A percentile compares a stretch with the other conserved stretches of the same genome.
These are phyloP conservation scores for Cryptocheilus praepositus DNA, from an alignment of 2,888 invertebrate species.

Conservation along the genomic window DNA sequence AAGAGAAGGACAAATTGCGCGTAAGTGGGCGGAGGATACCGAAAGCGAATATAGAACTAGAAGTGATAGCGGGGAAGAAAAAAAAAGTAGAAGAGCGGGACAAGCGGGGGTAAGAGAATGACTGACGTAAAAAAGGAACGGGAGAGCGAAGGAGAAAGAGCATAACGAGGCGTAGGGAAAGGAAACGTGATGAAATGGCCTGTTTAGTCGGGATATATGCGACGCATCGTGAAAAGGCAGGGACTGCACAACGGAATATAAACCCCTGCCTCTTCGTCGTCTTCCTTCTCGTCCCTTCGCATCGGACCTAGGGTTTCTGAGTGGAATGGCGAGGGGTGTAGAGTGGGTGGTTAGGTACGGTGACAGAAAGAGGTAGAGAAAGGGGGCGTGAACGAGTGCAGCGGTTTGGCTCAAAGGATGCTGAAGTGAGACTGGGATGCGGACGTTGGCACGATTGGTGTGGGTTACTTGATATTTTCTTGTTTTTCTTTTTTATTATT, in stretches of 20 bases:
- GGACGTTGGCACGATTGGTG: conserved; percentile 50
- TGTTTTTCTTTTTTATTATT: conserved; percentile 47
- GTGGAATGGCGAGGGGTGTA: conserved; percentile 36
- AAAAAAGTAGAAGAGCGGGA: conserved; percentile 7
- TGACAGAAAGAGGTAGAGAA: conserved; percentile 31
- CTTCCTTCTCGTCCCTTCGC: neutral
- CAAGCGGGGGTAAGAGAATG: conserved; percentile 13
- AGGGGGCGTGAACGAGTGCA: conserved; percentile 43
- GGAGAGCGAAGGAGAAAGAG: neutral
- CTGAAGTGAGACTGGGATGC: conserved; percentile 52
- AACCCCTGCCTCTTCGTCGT: conserved; percentile 14
- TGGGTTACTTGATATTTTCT: conserved; percentile 53
- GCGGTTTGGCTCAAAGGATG: conserved; percentile 55
- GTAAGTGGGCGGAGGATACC: neutral
- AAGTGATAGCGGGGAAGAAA: neutral
- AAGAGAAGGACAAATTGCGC: conserved; percentile 2
- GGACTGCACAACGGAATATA: conserved; percentile 41
- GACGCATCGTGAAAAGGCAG: conserved; percentile 53
- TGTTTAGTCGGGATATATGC: conserved; percentile 49
- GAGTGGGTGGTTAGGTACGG: neutral
- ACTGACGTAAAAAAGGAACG: conserved; percentile 12
- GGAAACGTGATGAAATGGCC: conserved; percentile 55
- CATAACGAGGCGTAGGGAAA: conserved; percentile 41
- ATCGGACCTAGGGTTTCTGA: conserved; percentile 29
- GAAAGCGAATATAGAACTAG: neutral